Percentiles rank a stretch among this genome's conserved stretches.
These are phyloP conservation scores for Dipodomys ordii DNA, from an alignment of 2,113 vertebrate genomes.

Conservation along the genomic window DNA sequence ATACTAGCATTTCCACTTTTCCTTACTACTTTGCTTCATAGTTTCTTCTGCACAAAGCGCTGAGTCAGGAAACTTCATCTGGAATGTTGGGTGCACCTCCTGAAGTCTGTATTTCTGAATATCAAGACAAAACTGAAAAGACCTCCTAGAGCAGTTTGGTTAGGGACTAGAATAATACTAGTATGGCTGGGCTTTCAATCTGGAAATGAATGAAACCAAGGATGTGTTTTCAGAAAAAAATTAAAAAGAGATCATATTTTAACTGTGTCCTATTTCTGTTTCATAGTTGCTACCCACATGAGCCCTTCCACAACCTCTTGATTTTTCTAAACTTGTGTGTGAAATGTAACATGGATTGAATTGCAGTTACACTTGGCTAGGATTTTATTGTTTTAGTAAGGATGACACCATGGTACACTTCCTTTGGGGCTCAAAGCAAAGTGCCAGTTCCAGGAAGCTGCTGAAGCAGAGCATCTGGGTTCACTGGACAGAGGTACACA, in stretches of 20 bases:
- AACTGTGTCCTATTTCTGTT: conserved; percentile 76
- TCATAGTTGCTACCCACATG: conserved; percentile 72
- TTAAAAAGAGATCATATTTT: conserved; percentile 77
- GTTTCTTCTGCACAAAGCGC: conserved; percentile 77
- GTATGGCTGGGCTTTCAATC: conserved; percentile 77
- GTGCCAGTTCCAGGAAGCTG: conserved; percentile 69
- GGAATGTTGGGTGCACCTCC: conserved; percentile 82
- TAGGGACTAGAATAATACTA: conserved; percentile 72
- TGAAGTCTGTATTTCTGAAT: conserved; percentile 68
- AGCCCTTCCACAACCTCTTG: conserved; percentile 76
- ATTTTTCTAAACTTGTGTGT: conserved; percentile 80
- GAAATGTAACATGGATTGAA: conserved; percentile 78
- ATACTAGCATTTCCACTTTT: conserved; percentile 78
- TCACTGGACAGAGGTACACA: neutral
- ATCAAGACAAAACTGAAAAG: conserved; percentile 76
- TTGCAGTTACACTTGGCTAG: conserved; percentile 77
- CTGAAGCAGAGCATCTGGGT: neutral
- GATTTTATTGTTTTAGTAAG: conserved; percentile 72
- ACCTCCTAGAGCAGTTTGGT: conserved; percentile 70
- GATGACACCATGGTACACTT: conserved; percentile 73
- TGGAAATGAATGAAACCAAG: conserved; percentile 78
- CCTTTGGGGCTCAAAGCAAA: conserved; percentile 64
- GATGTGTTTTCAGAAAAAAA: conserved; percentile 76
- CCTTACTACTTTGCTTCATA: conserved; percentile 72
- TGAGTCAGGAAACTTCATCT: conserved; percentile 81